Evolutionary conservation across 2,888 invertebrate species (phyloP).

Genomic region (Coremacera marginata): DNA sequence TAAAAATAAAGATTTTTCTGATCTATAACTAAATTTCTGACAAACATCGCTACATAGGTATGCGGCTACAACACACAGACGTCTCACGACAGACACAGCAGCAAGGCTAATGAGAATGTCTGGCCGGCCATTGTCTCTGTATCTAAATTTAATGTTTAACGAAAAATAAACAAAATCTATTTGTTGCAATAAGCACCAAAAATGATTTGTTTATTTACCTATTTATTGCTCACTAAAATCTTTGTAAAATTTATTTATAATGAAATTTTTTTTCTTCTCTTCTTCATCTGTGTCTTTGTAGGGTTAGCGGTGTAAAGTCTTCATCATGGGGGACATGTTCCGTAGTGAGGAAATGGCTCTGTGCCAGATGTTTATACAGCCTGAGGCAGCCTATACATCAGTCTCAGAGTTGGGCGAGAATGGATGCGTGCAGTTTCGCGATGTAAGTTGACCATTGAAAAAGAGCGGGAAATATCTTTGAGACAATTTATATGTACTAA

Average conservation of each 20-base stretch:
- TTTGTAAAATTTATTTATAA: not conserved
- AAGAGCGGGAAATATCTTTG: not conserved
- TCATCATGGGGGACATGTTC: conserved; percentile 84
- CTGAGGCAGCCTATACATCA: conserved; percentile 94
- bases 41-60: not conserved
- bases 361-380: conserved; percentile 96
- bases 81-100: no score
- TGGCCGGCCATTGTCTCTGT: not conserved
- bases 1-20: no score
- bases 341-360: conserved; percentile 93
- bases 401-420: conserved; percentile 96
- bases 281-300: conserved; percentile 34
- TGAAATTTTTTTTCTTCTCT: not conserved
- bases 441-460: conserved; percentile 76
- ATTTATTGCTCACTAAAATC: not conserved
- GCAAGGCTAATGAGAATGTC: not conserved
- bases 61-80: no score
- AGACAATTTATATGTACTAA: no score
- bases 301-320: conserved; percentile 51
- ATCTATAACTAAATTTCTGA: no score
- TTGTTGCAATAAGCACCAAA: not conserved
- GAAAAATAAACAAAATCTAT: not conserved
- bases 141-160: not conserved
- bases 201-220: not conserved
- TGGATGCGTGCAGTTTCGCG: conserved; percentile 95